phyloP scores from a whole-genome alignment of 1,140 invertebrate species.

The Diachasma alloeum region DNA sequence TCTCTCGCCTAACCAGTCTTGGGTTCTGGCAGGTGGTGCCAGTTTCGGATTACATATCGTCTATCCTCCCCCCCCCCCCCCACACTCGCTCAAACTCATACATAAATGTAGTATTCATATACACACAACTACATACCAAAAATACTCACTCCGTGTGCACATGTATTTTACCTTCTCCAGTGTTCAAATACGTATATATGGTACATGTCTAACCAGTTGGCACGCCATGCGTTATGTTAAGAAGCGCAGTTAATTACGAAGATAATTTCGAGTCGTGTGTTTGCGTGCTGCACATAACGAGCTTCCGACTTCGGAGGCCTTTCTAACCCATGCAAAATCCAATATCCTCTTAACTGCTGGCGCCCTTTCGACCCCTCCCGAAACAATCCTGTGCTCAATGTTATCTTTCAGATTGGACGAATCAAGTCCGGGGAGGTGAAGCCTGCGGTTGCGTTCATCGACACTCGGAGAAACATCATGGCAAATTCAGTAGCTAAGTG shows the following conservation, averaged over 20 bases:
- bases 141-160: not conserved
- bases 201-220: constrained; percentile 55
- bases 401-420: not conserved
- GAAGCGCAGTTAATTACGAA: constrained; percentile 66
- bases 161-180: constrained; percentile 8
- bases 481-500: too few species aligned
- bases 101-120: not conserved
- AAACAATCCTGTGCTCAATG: constrained; percentile 9
- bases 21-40: constrained; percentile 56
- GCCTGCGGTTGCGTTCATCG: too few species aligned
- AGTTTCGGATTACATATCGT: constrained; percentile 61
- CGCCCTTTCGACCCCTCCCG: not conserved
- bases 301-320: constrained; percentile 55
- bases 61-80: constrained; percentile 42
- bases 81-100: not conserved
- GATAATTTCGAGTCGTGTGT: constrained; percentile 64
- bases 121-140: constrained; percentile 25
- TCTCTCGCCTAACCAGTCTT: not conserved
- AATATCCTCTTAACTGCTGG: constrained; percentile 36
- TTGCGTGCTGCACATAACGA: constrained; percentile 64
- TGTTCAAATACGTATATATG: constrained; percentile 45
- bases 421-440: not conserved
- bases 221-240: constrained; percentile 66
- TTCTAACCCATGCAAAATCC: constrained; percentile 40
- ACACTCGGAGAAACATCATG: too few species aligned